Conservation (phyloP, 1,140 invertebrate genomes). For the Metopolophium dirhodum region DNA sequence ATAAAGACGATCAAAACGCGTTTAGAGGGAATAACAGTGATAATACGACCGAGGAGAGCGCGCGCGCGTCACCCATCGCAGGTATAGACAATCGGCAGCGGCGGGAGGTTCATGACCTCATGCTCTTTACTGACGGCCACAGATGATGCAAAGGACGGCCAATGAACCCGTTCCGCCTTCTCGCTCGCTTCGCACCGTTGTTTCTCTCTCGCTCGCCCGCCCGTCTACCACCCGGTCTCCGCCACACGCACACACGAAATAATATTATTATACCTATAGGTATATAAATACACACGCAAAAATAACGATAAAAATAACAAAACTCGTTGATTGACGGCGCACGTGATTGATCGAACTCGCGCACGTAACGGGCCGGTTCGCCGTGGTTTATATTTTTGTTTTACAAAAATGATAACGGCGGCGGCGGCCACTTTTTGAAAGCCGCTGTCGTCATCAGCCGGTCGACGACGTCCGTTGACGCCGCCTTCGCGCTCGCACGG, state of each 20-base stretch:
- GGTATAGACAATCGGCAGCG: constrained; percentile 23
- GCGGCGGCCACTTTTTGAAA: not conserved
- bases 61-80: constrained; percentile 55
- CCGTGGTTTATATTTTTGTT: not conserved
- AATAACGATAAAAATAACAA: constrained; percentile 28
- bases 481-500: not conserved
- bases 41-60: not conserved
- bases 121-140: constrained; percentile 57
- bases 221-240: not conserved
- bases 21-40: not conserved
- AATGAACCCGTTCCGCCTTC: constrained; percentile 40
- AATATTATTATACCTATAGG: not conserved
- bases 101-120: constrained; percentile 56
- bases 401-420: not conserved
- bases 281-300: not conserved
- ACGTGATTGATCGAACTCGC: constrained; percentile 15
- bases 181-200: not conserved
- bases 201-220: not conserved
- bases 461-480: constrained; percentile 34
- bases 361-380: not conserved
- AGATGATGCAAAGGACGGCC: constrained; percentile 57
- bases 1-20: not conserved
- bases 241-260: not conserved
- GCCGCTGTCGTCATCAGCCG: not conserved
- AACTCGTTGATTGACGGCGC: not conserved